Evolutionary conservation across 1,140 invertebrate genomes (phyloP).

Genomic region (Scaptomyza hsui): DNA sequence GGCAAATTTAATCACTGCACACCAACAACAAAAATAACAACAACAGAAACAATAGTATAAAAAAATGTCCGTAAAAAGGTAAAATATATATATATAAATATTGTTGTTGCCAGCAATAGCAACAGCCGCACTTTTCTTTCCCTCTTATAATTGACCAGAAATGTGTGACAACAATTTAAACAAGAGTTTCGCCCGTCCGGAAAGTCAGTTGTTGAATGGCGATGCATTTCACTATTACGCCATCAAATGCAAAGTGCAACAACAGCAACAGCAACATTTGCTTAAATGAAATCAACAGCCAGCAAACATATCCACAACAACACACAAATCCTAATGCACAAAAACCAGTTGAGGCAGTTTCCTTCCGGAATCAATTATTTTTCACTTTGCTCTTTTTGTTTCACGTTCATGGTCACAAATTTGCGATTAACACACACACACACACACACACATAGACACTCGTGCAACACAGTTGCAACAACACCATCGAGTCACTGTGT

Average conservation of each 20-base stretch:
- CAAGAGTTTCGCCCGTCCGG: constrained; percentile 37
- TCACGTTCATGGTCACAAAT: constrained; percentile 77
- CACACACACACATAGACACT: constrained; percentile 1
- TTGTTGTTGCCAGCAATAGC: not conserved
- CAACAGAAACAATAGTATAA: constrained; percentile 7
- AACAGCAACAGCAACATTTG: constrained; percentile 16
- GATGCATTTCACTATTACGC: constrained; percentile 63
- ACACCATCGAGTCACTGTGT: constrained; percentile 51
- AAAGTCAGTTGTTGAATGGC: constrained; percentile 21
- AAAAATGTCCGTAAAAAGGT: constrained; percentile 8
- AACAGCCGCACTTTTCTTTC: constrained; percentile 11
- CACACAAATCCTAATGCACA: constrained; percentile 18
- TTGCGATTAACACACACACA: constrained; percentile 30
- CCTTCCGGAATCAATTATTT: constrained; percentile 81
- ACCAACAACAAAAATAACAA: constrained; percentile 7
- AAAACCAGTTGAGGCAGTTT: constrained; percentile 77
- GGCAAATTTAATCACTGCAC: constrained; percentile 14
- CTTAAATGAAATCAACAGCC: constrained; percentile 33
- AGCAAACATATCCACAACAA: not conserved
- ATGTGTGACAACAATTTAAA: constrained; percentile 26
- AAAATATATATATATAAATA: constrained; percentile 9
- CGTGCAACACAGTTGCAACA: constrained; percentile 41
- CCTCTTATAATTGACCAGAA: constrained; percentile 51
- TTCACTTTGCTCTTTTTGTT: constrained; percentile 68
- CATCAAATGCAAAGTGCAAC: constrained; percentile 54